Conservation (phyloP, 2,888 invertebrate genomes). For the Lysandra bellargus region DNA sequence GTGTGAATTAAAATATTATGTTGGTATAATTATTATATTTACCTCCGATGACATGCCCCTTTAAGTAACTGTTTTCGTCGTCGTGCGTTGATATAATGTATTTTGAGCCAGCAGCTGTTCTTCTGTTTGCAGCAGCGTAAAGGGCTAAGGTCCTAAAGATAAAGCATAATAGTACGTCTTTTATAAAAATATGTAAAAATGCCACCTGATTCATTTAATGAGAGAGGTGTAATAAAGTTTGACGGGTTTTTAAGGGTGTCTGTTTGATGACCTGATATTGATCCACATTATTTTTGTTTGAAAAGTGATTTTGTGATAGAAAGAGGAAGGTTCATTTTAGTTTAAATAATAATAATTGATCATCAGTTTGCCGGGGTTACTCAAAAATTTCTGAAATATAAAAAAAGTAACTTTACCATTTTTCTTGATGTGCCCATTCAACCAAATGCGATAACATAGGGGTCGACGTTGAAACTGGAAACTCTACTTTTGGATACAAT, state of each 20-base stretch:
- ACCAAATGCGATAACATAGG: conserved; percentile 89
- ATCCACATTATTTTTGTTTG: background rate
- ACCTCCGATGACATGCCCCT: conserved; percentile 56
- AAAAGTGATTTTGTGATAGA: background rate
- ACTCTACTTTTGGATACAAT: conserved; percentile 86
- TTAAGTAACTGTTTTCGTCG: conserved; percentile 52
- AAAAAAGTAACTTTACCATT: conserved; percentile 70
- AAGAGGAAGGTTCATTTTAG: background rate
- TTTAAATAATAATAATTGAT: background rate
- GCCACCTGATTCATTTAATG: too few relatives aligned
- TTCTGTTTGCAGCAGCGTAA: conserved; percentile 47
- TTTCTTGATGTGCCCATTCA: conserved; percentile 90
- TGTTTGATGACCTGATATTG: background rate
- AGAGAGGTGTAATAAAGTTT: background rate
- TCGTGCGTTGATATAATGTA: conserved; percentile 51
- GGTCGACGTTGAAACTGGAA: conserved; percentile 92
- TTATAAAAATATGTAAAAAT: background rate
- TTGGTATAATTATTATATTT: conserved; percentile 29
- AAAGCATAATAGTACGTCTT: background rate
- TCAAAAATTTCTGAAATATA: background rate
- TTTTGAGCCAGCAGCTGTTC: conserved; percentile 48
- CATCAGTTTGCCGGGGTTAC: too few relatives aligned
- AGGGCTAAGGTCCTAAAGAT: conserved; percentile 51
- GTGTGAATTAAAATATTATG: background rate
- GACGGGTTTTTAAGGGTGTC: background rate